phyloP scores from a whole-genome alignment of 37 sponge, comb jelly and placozoan species.

The Bolinopsis microptera region DNA sequence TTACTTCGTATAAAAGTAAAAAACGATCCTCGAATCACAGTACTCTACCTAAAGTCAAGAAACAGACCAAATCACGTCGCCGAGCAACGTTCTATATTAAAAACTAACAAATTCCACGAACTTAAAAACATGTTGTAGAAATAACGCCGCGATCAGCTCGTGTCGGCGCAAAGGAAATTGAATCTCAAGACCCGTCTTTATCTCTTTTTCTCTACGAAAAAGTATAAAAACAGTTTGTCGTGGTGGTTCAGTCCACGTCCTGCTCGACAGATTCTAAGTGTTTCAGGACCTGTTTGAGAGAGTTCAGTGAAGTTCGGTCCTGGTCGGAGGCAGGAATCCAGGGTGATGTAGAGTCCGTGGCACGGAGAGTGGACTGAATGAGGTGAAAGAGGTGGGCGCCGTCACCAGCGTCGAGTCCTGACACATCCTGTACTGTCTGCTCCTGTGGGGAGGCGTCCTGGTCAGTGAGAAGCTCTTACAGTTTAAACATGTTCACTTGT shows the following conservation, averaged over 20 bases:
- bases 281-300: not conserved
- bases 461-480: too few relatives aligned
- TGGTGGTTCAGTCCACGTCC: not conserved
- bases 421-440: not conserved
- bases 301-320: not conserved
- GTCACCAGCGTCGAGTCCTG: not conserved
- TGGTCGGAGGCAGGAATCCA: not conserved
- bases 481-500: too few relatives aligned
- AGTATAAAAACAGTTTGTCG: too few relatives aligned
- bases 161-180: too few relatives aligned
- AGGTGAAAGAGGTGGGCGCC: constrained; percentile 26
- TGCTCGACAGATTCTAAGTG: not conserved
- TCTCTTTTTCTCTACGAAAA: too few relatives aligned
- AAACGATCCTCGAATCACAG: not conserved
- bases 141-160: too few relatives aligned
- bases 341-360: not conserved
- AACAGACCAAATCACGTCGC: not conserved
- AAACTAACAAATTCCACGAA: not conserved
- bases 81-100: not conserved
- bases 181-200: too few relatives aligned
- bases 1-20: not conserved
- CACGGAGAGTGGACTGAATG: not conserved
- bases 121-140: not conserved
- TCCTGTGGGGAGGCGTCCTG: too few relatives aligned
- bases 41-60: not conserved